Base-by-base conservation (phyloP, 2,113 vertebrate genomes). In the Ictidomys tridecemlineatus region DNA sequence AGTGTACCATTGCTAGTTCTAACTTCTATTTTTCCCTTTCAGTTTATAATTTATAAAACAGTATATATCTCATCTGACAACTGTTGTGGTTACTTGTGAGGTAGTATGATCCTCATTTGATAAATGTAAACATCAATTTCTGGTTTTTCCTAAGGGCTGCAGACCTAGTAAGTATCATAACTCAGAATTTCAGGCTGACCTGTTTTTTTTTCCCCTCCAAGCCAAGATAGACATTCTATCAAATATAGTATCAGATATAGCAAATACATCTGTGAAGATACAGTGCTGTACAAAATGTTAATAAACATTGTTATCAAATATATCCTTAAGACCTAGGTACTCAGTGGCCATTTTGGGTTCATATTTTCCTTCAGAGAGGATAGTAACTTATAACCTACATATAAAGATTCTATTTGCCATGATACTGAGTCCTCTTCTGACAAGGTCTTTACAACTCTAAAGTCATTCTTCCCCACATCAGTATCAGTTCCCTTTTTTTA, bases 11-110 rank as follows among this genome's bases (percentile, higher is more conserved):
- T 80, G 83, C 14, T 65, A 72, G 56, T 67, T 86, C 20, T 84
- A 58, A 30, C 74, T 4, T 85, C 1, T 85, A 3, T 65, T 48
- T 85, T 94, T 67, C 11, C 8, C 30, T 82, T 72, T 37, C 17
- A 30, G 26, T 63, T 95, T 63, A 78, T n/a, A 78, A 56, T 48
- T 85, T 77, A 42, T 63, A 84, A 91, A 90, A 78, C 7, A 39
- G 13, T 77, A 48, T 28, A 13, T 79, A 18, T 79, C 24, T 80
- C 22, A 45, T 34, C 84, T 48, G 51, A 90, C 4, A 95, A 1
- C n/a, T 14, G 20, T 89, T 18, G 65, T 2, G 16, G 39, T 93
- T 74, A 39, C n/a, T 53, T 72, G 8, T 45, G 69, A 95, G 5
- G 20, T 85, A 26, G 58, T 28, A 5, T 67, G 48, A 76, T 30